phyloP scores from a whole-genome alignment of 1,140 invertebrate species.

The Trypoxylus dichotomus region DNA sequence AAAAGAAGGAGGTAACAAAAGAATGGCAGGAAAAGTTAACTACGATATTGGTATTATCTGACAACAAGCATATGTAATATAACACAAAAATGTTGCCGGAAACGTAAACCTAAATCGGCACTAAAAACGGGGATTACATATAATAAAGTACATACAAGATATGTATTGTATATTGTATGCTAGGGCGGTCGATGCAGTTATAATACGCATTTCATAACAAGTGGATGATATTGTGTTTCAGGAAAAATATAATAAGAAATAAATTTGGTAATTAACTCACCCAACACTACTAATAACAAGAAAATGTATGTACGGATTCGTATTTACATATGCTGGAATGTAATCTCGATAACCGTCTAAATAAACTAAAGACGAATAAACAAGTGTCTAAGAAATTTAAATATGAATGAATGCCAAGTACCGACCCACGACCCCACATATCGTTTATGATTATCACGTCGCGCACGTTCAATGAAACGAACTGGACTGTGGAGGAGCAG shows the following conservation, averaged over 20 bases:
- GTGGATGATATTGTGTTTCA: neutral
- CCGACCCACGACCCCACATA: conserved; percentile 23
- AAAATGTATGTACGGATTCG: neutral
- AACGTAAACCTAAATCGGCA: no score
- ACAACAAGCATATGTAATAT: no score
- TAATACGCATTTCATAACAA: neutral
- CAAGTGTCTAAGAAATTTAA: conserved; percentile 14
- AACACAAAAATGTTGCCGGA: no score
- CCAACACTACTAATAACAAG: neutral
- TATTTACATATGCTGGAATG: neutral
- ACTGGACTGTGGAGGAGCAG: neutral
- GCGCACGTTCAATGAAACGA: conserved; percentile 12
- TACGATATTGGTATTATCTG: no score
- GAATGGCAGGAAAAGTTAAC: no score
- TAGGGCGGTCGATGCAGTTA: no score
- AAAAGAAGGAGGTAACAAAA: no score
- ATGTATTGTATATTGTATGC: no score
- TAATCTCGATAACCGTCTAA: conserved; percentile 17
- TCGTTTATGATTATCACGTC: conserved; percentile 19
- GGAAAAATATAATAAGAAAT: neutral
- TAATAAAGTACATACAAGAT: no score
- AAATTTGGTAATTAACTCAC: conserved; percentile 1
- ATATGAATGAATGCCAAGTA: conserved; percentile 22
- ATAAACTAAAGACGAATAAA: conserved; percentile 8
- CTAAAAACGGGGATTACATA: no score